Percentiles rank a stretch among this genome's conserved stretches.
Conservation (phyloP, 2,797 vertebrate genomes). For the Xenops minutus region DNA sequence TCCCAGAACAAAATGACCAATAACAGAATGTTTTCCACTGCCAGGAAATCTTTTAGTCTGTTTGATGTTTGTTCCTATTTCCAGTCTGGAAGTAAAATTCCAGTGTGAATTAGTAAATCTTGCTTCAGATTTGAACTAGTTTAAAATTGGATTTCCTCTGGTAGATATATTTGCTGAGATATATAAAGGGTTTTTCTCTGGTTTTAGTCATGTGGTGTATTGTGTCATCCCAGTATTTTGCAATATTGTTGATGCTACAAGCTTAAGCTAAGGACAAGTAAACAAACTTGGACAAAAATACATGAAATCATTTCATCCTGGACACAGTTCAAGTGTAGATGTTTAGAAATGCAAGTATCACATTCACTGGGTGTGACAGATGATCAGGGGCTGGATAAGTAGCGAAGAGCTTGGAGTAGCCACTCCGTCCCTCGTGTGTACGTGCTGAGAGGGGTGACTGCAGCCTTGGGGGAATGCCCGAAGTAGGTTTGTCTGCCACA, state of each 20-base stretch:
- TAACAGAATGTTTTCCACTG: background rate
- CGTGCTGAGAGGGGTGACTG: rapidly evolving
- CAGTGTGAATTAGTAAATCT: background rate
- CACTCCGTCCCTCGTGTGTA: rapidly evolving
- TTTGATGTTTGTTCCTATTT: background rate
- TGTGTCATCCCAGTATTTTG: background rate
- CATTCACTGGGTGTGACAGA: rapidly evolving
- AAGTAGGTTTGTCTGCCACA: background rate
- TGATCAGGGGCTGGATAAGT: background rate
- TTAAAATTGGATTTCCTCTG: background rate
- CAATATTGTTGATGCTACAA: background rate
- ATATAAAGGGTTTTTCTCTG: background rate
- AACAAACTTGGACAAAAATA: background rate
- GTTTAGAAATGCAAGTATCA: background rate
- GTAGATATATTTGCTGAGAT: background rate
- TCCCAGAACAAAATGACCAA: background rate
- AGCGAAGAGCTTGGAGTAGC: background rate
- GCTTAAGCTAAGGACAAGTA: background rate
- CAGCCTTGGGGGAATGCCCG: background rate
- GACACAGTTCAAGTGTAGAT: background rate
- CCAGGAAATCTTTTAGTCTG: background rate
- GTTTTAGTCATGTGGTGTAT: background rate
- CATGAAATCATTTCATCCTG: background rate
- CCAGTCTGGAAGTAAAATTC: background rate
- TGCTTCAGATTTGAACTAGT: background rate